Evolutionary conservation across 2,113 vertebrate species (phyloP), one percentile per base, ranked within the genome.

Genomic region (Pipa parva): DNA sequence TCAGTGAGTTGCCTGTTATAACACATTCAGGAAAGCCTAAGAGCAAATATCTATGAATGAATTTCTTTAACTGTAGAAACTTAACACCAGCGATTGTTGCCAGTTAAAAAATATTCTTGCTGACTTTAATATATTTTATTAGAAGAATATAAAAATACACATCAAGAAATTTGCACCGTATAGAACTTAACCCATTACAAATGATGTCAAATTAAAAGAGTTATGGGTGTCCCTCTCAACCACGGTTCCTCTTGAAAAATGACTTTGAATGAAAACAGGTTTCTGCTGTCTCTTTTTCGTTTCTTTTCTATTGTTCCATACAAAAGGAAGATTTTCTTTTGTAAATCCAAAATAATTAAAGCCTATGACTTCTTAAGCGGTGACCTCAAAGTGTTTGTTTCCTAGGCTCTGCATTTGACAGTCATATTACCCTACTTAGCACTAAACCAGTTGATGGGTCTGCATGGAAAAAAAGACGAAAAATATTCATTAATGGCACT

Each of bases 401-500:
- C 87, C 85, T 87, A 86, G 85, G 81, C 84, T 83, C 86, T 88
- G 83, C 83, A 82, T 89, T 76, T 88, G 83, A 88, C 85, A 78
- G 80, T 83, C 85, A 86, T 90, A 86, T 87, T 87, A 86, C 83
- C 80, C 83, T 84, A 63, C 80, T 89, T 87, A 87, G 78, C 77
- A 22, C 81, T 83, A 87, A 89, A 87, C 80, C 88, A 87, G 88
- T 83, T 86, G 86, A 84, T 83, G 79, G 78, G 80, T 74, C 18
- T 59, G 83, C 81, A 84, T 73, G 70, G 85, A 82, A 74, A 75
- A 82, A 85, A 69, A 85, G 83, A 78, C 88, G 81, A 86, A 87
- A 89, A 87, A 89, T 81, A 91, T 90, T 92, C 84, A 91, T 91
- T 92, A 92, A 89, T 77, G 84, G 84, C 81, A 90, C 90, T 92